Evolutionary conservation across 64 coral and sea anemone species (phyloP).

Genomic region (Hydrozoanthus tunicans): DNA sequence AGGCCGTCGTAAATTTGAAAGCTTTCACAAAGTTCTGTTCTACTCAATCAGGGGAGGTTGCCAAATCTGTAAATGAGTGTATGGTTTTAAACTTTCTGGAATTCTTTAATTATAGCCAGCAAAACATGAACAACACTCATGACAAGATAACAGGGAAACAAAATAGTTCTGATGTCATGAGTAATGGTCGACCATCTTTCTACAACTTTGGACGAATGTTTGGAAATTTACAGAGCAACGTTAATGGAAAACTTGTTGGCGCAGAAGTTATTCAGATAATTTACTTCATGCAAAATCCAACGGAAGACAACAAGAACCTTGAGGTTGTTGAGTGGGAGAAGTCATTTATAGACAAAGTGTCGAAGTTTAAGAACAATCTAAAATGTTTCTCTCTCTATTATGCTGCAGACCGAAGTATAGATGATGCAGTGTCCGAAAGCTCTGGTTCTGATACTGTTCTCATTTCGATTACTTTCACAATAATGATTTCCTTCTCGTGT

Average conservation of each 20-base stretch:
- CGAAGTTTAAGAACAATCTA: slow-evolving; percentile 48
- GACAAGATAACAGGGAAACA: slow-evolving; percentile 30
- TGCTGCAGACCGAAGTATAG: slow-evolving; percentile 71
- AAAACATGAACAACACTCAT: slow-evolving; percentile 16
- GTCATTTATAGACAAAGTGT: slow-evolving; percentile 57
- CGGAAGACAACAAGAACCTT: not conserved
- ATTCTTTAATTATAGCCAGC: slow-evolving; percentile 54
- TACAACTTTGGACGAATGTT: slow-evolving; percentile 74
- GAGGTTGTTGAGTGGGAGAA: slow-evolving; percentile 71
- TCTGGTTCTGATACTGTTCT: slow-evolving; percentile 50
- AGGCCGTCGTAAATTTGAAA: slow-evolving; percentile 21
- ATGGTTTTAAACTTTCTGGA: slow-evolving; percentile 70
- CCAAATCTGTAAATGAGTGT: slow-evolving; percentile 39
- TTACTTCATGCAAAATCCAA: slow-evolving; percentile 67
- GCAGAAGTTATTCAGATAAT: slow-evolving; percentile 65
- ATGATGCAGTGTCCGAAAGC: slow-evolving; percentile 40
- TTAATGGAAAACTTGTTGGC: slow-evolving; percentile 26
- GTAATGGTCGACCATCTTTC: slow-evolving; percentile 54
- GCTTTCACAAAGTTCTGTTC: slow-evolving; percentile 65
- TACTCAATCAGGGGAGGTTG: slow-evolving; percentile 8
- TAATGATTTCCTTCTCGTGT: slow-evolving; percentile 60
- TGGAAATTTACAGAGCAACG: slow-evolving; percentile 20
- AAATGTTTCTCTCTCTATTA: slow-evolving; percentile 40
- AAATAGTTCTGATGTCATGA: slow-evolving; percentile 23
- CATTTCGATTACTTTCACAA: slow-evolving; percentile 42